These are phyloP conservation scores for Cylloceria caligata DNA, from an alignment of 2,888 invertebrate genomes.

Conservation along the genomic window DNA sequence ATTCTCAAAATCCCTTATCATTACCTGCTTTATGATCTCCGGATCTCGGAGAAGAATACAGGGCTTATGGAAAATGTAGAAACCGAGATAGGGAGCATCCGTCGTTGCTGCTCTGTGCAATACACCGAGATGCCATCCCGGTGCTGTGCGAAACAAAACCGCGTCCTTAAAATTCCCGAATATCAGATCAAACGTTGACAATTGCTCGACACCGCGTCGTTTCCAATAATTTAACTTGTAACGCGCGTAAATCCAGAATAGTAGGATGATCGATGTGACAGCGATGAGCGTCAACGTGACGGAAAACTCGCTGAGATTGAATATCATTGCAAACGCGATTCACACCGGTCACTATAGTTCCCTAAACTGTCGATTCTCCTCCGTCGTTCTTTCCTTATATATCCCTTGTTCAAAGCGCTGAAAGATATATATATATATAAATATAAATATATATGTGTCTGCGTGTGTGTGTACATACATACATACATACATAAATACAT, in stretches of 20 bases:
- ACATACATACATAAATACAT: background rate
- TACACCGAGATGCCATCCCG: slow-evolving; percentile 78
- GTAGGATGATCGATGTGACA: slow-evolving; percentile 28
- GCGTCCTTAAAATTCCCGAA: slow-evolving; percentile 81
- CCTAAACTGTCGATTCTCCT: background rate
- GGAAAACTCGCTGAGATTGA: slow-evolving; percentile 34
- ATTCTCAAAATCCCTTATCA: slow-evolving; percentile 85
- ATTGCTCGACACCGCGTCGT: slow-evolving; percentile 76
- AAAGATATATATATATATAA: background rate
- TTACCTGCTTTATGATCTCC: slow-evolving; percentile 84
- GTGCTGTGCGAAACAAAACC: slow-evolving; percentile 76
- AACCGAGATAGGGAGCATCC: slow-evolving; percentile 83
- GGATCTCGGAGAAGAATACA: slow-evolving; percentile 84
- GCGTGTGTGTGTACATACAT: no score
- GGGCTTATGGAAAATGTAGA: slow-evolving; percentile 85
- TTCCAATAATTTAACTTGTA: slow-evolving; percentile 80
- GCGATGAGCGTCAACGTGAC: slow-evolving; percentile 57
- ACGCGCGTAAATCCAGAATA: slow-evolving; percentile 70
- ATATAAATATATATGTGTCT: background rate
- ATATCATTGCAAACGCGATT: slow-evolving; percentile 26
- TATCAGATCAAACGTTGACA: slow-evolving; percentile 71
- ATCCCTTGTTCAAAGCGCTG: background rate
- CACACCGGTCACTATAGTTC: background rate
- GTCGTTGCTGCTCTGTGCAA: slow-evolving; percentile 73
- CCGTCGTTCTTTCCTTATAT: slow-evolving; percentile 1